These are phyloP conservation scores for Ridgeia piscesae DNA, from an alignment of 1,140 invertebrate genomes.

Conservation along the genomic window DNA sequence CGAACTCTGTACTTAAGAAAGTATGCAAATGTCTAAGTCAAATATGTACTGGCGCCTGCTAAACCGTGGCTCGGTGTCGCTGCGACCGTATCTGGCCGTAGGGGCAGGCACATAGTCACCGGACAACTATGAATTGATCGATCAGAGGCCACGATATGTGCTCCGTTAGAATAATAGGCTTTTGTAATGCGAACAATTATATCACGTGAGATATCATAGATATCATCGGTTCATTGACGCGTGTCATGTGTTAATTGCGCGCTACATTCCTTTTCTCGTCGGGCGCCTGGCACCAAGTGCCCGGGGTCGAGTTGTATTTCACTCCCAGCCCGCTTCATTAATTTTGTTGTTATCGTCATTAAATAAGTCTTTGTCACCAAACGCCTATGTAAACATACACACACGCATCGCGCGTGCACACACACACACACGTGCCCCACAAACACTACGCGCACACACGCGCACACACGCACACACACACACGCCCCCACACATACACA, in stretches of 20 bases:
- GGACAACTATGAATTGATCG: neutral
- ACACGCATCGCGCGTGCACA: no score
- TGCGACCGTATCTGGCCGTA: neutral
- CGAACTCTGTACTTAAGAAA: neutral
- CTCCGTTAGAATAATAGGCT: neutral
- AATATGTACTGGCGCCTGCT: neutral
- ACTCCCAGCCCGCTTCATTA: neutral
- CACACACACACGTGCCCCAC: neutral
- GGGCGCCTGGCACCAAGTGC: neutral
- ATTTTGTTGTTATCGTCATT: neutral
- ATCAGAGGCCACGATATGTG: neutral
- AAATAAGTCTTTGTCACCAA: neutral
- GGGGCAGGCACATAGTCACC: neutral
- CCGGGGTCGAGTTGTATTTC: neutral
- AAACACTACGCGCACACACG: neutral
- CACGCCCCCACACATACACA: neutral
- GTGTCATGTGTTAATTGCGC: neutral
- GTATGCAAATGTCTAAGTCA: neutral
- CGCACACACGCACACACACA: neutral
- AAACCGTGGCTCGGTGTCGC: neutral
- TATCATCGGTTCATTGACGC: neutral
- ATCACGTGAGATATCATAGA: neutral
- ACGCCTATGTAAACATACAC: no score
- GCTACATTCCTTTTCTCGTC: neutral
- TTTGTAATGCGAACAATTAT: neutral